Base-by-base conservation (phyloP, 2,888 invertebrate genomes). In the Caenorhabditis sp. region DNA sequence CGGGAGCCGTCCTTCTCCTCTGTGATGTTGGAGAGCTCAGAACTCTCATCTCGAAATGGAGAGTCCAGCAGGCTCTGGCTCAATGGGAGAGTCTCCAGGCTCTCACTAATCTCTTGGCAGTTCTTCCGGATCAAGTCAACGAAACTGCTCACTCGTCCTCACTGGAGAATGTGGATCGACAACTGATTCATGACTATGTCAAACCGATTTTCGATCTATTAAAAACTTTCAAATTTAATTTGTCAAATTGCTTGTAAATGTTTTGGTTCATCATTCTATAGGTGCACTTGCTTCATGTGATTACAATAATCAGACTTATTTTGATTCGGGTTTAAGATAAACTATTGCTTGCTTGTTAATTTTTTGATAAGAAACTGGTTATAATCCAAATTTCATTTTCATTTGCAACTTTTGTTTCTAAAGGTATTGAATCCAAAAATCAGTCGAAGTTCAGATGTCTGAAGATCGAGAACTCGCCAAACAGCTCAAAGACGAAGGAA, bases 21-120 rank as follows among this genome's bases (percentile, higher is more conserved):
- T 98, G 97, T 93, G 99, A 99, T 94, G 96, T 99, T 88, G 97
- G 97, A 91, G 98, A 98, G 93, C 98, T 98, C 93, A 94, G 79
- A 68, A 72, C 80, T 22, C 70, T 84, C 22, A 69, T 88, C 6
- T 82, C 80, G 2, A 68, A 81, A 47, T 88, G 88, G 88, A 80
- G 77, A 28, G 80, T 81, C n/a, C 80, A 80, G 47, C 44, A 68
- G 26, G 80, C 84, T 8, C 28, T 77, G 6, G 47, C 70, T 2
- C 84, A 84, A 68, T 84, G 84, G 84, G 84, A 84, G 80, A 84
- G 84, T 26, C 94, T 99, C 56, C 97, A 98, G 93, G 96, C 97
- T 3, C 94, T 99, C 64, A 98, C 97, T 93, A 99, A 98, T 94
- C 94, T 99, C 80, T 94, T 99, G 86, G 94, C 97, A 58, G 97